A percentile compares a stretch with the other conserved stretches of the same genome.
Evolutionary conservation across 2,888 invertebrate genomes (phyloP).

Genomic region (Heliconius erato): DNA sequence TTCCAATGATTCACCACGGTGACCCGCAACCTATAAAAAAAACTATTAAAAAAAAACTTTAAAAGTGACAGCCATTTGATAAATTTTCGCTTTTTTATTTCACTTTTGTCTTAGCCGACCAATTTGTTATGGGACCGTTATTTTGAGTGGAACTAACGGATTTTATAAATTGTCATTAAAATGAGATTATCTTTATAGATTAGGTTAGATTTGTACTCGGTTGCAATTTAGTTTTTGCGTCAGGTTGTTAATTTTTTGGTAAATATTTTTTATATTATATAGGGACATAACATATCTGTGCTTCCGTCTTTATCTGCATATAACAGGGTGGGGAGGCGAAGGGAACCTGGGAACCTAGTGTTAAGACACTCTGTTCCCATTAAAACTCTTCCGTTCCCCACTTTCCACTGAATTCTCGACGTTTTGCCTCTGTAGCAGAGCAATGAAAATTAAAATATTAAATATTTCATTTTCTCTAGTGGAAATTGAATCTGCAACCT

Average conservation of each 20-base stretch:
- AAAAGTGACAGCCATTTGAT: slow-evolving; percentile 72
- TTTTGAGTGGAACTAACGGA: slow-evolving; percentile 47
- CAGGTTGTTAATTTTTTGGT: neutral
- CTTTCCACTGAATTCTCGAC: too few relatives aligned
- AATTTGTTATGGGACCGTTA: slow-evolving; percentile 71
- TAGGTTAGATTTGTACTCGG: neutral
- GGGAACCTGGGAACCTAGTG: too few relatives aligned
- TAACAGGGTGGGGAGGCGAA: too few relatives aligned
- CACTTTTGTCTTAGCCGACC: slow-evolving; percentile 67
- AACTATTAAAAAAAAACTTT: slow-evolving; percentile 45
- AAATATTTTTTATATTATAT: neutral
- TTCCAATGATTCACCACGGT: slow-evolving; percentile 73
- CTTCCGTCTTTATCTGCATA: too few relatives aligned
- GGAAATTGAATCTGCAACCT: too few relatives aligned
- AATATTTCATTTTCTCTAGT: too few relatives aligned
- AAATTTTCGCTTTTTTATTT: slow-evolving; percentile 67
- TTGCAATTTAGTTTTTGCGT: slow-evolving; percentile 32
- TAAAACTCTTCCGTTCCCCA: too few relatives aligned
- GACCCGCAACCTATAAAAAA: slow-evolving; percentile 73
- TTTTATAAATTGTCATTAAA: slow-evolving; percentile 42
- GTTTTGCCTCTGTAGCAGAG: too few relatives aligned
- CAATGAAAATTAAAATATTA: too few relatives aligned
- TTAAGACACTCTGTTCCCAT: too few relatives aligned
- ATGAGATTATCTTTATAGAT: slow-evolving; percentile 24
- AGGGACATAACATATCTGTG: too few relatives aligned